Evolutionary conservation across 2,888 invertebrate genomes (phyloP).

Genomic region (Podotricha telesiphe): DNA sequence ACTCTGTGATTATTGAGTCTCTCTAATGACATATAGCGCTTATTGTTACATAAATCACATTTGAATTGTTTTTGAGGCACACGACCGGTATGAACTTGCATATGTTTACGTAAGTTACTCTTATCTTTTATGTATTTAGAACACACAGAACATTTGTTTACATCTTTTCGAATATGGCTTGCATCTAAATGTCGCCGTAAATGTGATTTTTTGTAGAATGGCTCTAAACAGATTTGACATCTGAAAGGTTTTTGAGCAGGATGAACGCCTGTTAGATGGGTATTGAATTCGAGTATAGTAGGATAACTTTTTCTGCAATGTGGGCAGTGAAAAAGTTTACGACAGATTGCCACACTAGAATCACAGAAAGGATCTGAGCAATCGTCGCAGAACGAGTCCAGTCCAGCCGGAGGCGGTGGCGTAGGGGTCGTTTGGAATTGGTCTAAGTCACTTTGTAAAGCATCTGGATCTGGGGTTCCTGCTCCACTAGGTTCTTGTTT

Average conservation of each 20-base stretch:
- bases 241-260: constrained; percentile 81
- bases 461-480: constrained; percentile 73
- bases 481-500: constrained; percentile 76
- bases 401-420: constrained; percentile 74
- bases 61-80: constrained; percentile 82
- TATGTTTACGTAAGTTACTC: constrained; percentile 81
- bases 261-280: constrained; percentile 80
- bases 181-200: constrained; percentile 80
- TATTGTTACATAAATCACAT: constrained; percentile 81
- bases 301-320: constrained; percentile 82
- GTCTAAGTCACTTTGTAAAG: constrained; percentile 69
- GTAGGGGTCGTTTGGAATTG: constrained; percentile 66
- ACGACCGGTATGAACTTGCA: constrained; percentile 82
- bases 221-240: constrained; percentile 81
- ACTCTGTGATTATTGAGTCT: constrained; percentile 81
- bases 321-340: constrained; percentile 81
- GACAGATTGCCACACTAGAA: constrained; percentile 72
- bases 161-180: constrained; percentile 79
- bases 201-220: constrained; percentile 79
- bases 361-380: constrained; percentile 82
- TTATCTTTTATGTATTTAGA: constrained; percentile 83
- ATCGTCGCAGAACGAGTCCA: constrained; percentile 80
- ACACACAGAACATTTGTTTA: constrained; percentile 81
- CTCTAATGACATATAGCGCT: constrained; percentile 81
- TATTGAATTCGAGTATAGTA: constrained; percentile 80